Evolutionary conservation across 2,888 invertebrate genomes (phyloP), one percentile per base, ranked within the genome.

Genomic region (Sericinus montela): DNA sequence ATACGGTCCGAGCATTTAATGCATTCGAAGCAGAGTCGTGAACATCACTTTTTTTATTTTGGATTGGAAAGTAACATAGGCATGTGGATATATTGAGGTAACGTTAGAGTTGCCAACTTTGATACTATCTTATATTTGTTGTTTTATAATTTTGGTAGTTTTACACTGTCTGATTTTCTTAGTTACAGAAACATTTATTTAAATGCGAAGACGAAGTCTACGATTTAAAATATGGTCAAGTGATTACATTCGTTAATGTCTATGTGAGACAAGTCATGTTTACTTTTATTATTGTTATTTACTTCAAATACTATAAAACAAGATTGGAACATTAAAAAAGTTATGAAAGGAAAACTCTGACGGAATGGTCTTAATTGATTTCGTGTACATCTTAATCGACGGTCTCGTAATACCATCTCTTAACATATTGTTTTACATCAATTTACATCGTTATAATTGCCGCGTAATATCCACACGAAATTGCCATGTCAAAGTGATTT

Each of bases 291-390:
- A 19, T 19, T 19, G 2, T 3, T 3, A 19, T 5, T 2, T 19
- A 19, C 19, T 19, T 19, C 19, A 19, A 19, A 19, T 19, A 5
- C 19, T 19, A 19, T 19, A 19, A 19, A 3, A 19, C 19, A 19
- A 19, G 19, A 19, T 19, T 19, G 5, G 2, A 3, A 5, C 5
- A 5, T 19, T 19, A 19, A 19, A 19, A 3, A 19, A 3, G 19
- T 19, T 19, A 19, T 5, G 19, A 19, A 19, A 19, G 19, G 19
- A 19, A 19, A 25, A 11, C 70, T 67, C 71, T 72, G 71, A 72
- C 65, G 64, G 71, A 67, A 70, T 68, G 69, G 61, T 75, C 72
- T 62, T 83, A 83, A 84, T 81, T 80, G 80, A 83, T 82, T 81
- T 58, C 74, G 67, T 80, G 75, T 73, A 74, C 65, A n/a, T n/a